phyloP scores from a whole-genome alignment of 2,797 vertebrate genomes.

The Poeciliopsis gracilis region DNA sequence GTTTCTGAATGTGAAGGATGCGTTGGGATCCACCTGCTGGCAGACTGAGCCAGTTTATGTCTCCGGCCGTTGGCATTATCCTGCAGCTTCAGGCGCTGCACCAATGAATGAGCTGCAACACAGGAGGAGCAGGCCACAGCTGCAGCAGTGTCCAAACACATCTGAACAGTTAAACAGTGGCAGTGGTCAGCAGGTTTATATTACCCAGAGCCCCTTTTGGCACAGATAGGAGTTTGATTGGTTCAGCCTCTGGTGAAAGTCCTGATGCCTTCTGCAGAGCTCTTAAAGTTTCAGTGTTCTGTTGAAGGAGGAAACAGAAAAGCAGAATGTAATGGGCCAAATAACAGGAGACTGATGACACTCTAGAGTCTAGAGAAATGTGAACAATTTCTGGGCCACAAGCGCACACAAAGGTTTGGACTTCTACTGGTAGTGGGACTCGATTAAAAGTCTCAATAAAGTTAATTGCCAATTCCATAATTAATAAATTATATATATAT shows the following conservation, averaged over 20 bases:
- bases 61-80: constrained; percentile 56
- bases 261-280: constrained; percentile 79
- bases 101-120: constrained; percentile 70
- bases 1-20: not conserved
- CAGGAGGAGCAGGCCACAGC: not conserved
- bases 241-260: constrained; percentile 71
- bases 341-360: no score
- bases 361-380: no score
- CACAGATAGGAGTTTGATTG: constrained; percentile 75
- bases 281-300: constrained; percentile 81
- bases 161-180: not conserved
- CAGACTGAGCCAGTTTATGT: constrained; percentile 64
- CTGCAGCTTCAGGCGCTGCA: constrained; percentile 71
- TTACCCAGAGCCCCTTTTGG: constrained; percentile 76
- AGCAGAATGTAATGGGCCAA: not conserved
- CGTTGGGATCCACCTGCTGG: constrained; percentile 51
- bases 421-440: no score
- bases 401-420: no score
- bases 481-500: no score
- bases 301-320: not conserved
- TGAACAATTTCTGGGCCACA: no score
- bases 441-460: no score
- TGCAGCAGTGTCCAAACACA: not conserved
- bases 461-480: no score
- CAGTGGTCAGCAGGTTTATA: not conserved